phyloP scores from a whole-genome alignment of 2,797 vertebrate species.

The Protosalanx chinensis region DNA sequence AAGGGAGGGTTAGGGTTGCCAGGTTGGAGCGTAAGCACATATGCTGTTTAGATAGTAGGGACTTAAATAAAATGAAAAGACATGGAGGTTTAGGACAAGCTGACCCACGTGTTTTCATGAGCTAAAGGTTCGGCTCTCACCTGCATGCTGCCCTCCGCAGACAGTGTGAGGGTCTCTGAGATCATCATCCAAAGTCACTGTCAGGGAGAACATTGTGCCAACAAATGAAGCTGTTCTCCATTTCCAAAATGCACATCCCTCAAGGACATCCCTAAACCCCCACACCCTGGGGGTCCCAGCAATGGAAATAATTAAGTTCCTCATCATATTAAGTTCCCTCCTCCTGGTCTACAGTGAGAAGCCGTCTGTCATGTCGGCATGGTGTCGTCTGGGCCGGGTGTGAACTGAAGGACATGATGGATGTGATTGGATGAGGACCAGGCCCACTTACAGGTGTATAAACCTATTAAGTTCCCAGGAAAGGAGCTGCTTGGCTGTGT shows the following conservation, averaged over 20 bases:
- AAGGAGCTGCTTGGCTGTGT: not conserved
- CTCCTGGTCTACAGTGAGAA: not conserved
- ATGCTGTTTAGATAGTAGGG: no score
- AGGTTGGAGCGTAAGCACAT: not conserved
- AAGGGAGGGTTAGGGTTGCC: not conserved
- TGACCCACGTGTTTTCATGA: not conserved
- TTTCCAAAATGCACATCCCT: not conserved
- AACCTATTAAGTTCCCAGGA: constrained; percentile 13
- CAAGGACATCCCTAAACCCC: not conserved
- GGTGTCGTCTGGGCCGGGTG: not conserved
- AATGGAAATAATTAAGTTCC: no score
- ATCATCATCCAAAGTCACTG: no score
- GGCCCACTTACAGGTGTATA: not conserved
- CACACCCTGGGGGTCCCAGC: no score
- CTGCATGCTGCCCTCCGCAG: not conserved
- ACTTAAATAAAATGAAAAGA: not conserved
- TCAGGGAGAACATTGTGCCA: no score
- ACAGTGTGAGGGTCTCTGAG: not conserved
- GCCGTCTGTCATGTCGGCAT: not conserved
- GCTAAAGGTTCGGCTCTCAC: not conserved
- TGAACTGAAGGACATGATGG: constrained; percentile 8
- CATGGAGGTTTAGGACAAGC: no score
- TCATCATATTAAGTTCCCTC: not conserved
- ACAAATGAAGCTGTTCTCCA: not conserved
- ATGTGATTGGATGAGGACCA: constrained; percentile 3